A percentile compares a stretch with the other conserved stretches of the same genome.
Conservation (phyloP, 2,113 vertebrate species). For the Lophotis ruficrista region DNA sequence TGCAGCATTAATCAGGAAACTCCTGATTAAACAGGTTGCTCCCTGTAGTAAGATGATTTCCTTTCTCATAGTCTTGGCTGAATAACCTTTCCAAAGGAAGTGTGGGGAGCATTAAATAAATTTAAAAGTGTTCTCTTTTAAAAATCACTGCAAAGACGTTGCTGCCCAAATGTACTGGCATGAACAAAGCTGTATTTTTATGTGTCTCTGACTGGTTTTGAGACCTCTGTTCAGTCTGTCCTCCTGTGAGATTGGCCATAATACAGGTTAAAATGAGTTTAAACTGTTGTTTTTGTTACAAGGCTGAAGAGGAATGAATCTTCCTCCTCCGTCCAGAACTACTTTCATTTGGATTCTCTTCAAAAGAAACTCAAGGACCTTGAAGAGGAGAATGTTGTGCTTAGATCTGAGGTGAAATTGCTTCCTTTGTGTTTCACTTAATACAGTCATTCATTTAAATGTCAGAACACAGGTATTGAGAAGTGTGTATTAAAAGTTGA, state of each 20-base stretch:
- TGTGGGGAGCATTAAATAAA: background rate
- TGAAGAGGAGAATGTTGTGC: slow-evolving; percentile 93
- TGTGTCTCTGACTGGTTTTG: background rate
- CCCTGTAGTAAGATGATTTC: background rate
- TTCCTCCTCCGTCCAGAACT: slow-evolving; percentile 83
- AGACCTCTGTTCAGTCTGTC: background rate
- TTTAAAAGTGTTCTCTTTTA: background rate
- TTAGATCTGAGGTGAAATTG: slow-evolving; percentile 87
- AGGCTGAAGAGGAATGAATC: slow-evolving; percentile 90
- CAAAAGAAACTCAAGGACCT: slow-evolving; percentile 98
- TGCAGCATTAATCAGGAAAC: background rate
- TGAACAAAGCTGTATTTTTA: background rate
- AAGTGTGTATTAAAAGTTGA: background rate
- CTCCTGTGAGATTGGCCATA: background rate
- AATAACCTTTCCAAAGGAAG: background rate
- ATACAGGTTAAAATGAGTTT: background rate
- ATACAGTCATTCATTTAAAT: background rate
- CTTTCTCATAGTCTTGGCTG: background rate
- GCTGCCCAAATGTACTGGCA: background rate
- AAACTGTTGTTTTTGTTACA: background rate
- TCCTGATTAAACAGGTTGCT: background rate
- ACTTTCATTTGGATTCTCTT: slow-evolving; percentile 93
- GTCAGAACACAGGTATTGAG: background rate
- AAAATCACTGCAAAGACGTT: background rate
- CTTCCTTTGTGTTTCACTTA: background rate